Conservation (phyloP, 2,113 vertebrate genomes). For the Phalacrocorax pelagicus region DNA sequence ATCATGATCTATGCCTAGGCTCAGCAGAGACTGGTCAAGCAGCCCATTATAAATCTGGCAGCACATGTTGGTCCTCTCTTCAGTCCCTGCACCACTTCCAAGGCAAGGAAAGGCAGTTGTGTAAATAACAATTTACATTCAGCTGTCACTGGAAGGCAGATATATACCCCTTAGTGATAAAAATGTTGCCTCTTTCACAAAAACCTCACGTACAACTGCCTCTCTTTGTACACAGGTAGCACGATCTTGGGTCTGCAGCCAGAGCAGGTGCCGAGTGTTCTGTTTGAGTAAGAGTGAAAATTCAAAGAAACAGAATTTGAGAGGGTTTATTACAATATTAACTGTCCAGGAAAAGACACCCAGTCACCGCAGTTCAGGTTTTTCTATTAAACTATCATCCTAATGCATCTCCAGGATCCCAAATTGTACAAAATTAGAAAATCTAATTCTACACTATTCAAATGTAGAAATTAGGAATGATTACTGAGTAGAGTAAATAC, state of each 20-base stretch:
- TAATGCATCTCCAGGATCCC: background rate
- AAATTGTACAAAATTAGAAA: background rate
- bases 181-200: background rate
- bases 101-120: background rate
- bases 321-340: background rate
- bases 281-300: background rate
- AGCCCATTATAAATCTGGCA: background rate
- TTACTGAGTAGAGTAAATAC: background rate
- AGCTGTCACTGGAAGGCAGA: background rate
- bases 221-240: background rate
- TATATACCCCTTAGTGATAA: background rate
- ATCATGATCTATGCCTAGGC: fast-evolving
- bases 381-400: background rate
- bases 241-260: background rate
- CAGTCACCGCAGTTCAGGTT: background rate
- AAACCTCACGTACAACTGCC: background rate
- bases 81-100: background rate
- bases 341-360: background rate
- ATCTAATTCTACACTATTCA: background rate
- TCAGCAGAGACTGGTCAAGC: background rate
- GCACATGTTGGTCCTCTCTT: fast-evolving
- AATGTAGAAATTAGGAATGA: background rate
- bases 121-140: background rate
- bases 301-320: background rate
- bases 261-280: background rate